A percentile compares a stretch with the other conserved stretches of the same genome.
phyloP scores from a whole-genome alignment of 1,140 invertebrate species.

The Drosophila guanche region DNA sequence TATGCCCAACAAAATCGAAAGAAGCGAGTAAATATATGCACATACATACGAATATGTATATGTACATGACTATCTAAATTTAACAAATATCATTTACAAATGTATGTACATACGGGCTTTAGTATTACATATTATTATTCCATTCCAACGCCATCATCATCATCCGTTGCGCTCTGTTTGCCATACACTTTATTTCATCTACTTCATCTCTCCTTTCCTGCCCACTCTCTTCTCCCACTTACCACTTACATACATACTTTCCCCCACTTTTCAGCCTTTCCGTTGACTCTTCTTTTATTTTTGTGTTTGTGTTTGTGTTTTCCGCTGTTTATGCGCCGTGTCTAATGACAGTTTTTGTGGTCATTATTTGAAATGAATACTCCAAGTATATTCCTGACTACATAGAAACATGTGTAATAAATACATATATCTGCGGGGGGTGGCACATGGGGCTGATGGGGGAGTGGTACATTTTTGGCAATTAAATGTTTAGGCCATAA shows the following conservation, averaged over 20 bases:
- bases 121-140: slow-evolving; percentile 21
- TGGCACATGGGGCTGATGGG: neutral
- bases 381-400: slow-evolving; percentile 20
- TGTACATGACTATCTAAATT: neutral
- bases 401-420: slow-evolving; percentile 11
- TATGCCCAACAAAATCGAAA: no score
- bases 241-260: no score
- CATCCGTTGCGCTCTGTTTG: slow-evolving; percentile 59
- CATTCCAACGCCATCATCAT: no score
- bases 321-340: slow-evolving; percentile 70
- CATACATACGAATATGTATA: neutral
- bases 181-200: slow-evolving; percentile 44
- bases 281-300: neutral
- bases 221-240: neutral
- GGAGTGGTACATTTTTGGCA: slow-evolving; percentile 8
- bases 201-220: neutral
- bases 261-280: neutral
- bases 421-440: neutral
- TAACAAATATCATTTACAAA: neutral
- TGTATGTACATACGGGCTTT: no score
- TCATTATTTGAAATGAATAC: slow-evolving; percentile 67
- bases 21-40: no score
- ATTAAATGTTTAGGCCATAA: no score
- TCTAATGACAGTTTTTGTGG: slow-evolving; percentile 76
- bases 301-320: slow-evolving; percentile 17